Evolutionary conservation across 2,888 invertebrate genomes (phyloP).

Genomic region (Adineta ricciae): DNA sequence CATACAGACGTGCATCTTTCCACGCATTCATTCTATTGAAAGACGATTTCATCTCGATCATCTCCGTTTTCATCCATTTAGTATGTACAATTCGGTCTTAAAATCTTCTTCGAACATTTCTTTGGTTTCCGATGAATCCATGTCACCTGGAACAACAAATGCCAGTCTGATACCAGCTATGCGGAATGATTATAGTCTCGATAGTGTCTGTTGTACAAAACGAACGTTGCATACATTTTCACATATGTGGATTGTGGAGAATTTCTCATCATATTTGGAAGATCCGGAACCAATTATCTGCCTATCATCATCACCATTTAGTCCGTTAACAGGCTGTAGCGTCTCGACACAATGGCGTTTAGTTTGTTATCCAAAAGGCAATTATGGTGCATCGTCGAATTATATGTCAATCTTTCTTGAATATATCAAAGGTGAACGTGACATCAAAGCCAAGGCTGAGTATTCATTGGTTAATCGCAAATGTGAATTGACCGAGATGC

Average conservation of each 20-base stretch:
- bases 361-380: constrained; percentile 32
- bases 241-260: constrained; percentile 18
- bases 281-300: constrained; percentile 27
- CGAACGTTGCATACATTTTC: constrained; percentile 21
- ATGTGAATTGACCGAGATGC: constrained; percentile 15
- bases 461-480: constrained; percentile 16
- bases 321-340: neutral
- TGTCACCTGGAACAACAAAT: neutral
- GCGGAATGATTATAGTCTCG: neutral
- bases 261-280: neutral
- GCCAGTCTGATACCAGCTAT: neutral
- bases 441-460: constrained; percentile 6
- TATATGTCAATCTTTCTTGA: constrained; percentile 33
- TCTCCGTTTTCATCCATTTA: neutral
- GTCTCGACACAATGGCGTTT: constrained; percentile 29
- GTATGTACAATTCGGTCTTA: neutral
- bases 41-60: no score
- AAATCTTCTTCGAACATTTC: neutral
- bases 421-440: constrained; percentile 29
- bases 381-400: constrained; percentile 29
- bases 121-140: neutral
- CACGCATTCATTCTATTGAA: neutral
- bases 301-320: constrained; percentile 28
- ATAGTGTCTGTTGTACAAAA: constrained; percentile 17
- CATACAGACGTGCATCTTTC: neutral